phyloP scores from a whole-genome alignment of 2,888 invertebrate genomes.

The Merodon equestris region DNA sequence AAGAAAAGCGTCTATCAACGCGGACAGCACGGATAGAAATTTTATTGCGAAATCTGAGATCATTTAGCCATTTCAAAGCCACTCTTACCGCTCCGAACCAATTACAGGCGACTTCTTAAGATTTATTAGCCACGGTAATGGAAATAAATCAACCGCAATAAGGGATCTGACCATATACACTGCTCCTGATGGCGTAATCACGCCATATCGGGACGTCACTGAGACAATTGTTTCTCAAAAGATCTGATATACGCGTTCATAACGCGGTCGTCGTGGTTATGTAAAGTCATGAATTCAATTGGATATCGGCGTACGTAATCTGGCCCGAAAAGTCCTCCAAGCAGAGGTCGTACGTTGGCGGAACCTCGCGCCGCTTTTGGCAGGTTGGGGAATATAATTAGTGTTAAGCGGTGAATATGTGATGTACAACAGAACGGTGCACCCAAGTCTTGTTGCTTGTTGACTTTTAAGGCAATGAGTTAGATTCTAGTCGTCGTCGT shows the following conservation, averaged over 20 bases:
- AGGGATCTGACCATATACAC: conserved; percentile 44
- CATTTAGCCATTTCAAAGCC: conserved; percentile 2
- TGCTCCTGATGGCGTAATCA: conserved; percentile 40
- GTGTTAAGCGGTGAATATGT: conserved; percentile 18
- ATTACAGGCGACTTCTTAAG: conserved; percentile 4
- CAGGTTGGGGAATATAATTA: conserved; percentile 32
- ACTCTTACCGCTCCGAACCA: conserved; percentile 20
- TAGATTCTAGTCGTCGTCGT: conserved; percentile 41
- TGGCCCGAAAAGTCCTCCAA: conserved; percentile 39
- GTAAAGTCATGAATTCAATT: conserved; percentile 32
- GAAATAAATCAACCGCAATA: conserved; percentile 49
- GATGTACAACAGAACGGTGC: conserved; percentile 17
- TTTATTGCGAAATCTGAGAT: conserved; percentile 35
- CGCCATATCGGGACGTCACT: conserved; percentile 36
- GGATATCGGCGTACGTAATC: conserved; percentile 24
- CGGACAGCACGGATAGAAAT: conserved; percentile 5
- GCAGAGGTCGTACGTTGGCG: conserved; percentile 62
- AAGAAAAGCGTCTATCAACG: background rate
- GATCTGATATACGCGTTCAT: background rate
- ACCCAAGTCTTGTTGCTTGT: conserved; percentile 33
- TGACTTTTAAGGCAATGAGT: conserved; percentile 56
- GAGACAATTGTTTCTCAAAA: conserved; percentile 31
- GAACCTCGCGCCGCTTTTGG: conserved; percentile 30
- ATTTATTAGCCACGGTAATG: background rate
- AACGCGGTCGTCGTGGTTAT: conserved; percentile 7